phyloP scores from a whole-genome alignment of 2,797 vertebrate genomes.

The Gymnopithys bicolor region DNA sequence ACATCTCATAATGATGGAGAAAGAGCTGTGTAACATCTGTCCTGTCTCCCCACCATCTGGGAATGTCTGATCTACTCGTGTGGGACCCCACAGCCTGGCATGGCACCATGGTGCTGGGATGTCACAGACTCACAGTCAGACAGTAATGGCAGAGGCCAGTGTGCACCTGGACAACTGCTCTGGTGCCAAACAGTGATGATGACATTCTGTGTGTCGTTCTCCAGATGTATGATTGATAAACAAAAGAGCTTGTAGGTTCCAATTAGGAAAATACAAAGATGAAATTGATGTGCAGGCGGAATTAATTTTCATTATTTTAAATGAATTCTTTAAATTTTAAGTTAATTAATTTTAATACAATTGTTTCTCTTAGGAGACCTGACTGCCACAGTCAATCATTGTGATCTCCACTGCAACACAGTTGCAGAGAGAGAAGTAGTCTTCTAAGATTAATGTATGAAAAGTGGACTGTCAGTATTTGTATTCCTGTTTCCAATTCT shows the following conservation, averaged over 20 bases:
- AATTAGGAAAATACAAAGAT: neutral
- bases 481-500: neutral
- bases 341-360: neutral
- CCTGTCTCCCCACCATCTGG: neutral
- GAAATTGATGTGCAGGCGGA: neutral
- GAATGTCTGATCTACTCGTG: neutral
- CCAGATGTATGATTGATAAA: neutral
- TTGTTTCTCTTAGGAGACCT: neutral
- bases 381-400: neutral
- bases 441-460: neutral
- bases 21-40: neutral
- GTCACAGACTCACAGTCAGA: neutral
- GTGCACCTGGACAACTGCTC: neutral
- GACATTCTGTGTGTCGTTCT: neutral
- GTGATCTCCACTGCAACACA: neutral
- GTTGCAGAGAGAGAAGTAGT: neutral
- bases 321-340: neutral
- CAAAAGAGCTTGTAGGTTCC: neutral
- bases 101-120: neutral
- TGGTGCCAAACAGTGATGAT: neutral
- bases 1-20: no score
- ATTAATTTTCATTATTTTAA: slow-evolving; percentile 20
- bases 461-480: neutral
- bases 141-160: neutral
- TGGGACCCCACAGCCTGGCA: fast-evolving